Conservation (phyloP, 2,888 invertebrate genomes). For the Tupiocoris notatus region DNA sequence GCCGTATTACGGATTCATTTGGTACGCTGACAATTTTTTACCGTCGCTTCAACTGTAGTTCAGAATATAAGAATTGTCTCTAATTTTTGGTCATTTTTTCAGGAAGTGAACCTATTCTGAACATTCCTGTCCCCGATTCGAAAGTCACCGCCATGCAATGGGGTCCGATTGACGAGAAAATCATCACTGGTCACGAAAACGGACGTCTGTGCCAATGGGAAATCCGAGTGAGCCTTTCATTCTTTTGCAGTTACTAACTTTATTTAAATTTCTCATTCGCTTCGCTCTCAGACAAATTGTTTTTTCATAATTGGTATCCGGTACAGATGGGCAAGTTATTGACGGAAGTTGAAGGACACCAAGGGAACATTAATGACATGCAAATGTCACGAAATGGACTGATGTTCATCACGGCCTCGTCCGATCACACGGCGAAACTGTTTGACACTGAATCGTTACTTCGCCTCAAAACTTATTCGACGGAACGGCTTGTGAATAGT, state of each 20-base stretch:
- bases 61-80: too few relatives aligned
- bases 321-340: conserved; percentile 78
- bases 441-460: conserved; percentile 87
- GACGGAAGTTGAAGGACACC: conserved; percentile 77
- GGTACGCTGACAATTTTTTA: conserved; percentile 25
- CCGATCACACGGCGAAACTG: conserved; percentile 92
- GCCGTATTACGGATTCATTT: conserved; percentile 42
- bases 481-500: conserved; percentile 96
- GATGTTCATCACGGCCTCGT: conserved; percentile 96
- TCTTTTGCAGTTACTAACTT: too few relatives aligned
- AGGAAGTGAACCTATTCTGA: conserved; percentile 68
- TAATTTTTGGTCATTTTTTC: conserved; percentile 44
- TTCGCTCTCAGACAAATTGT: neutral
- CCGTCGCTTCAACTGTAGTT: too few relatives aligned
- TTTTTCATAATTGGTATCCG: neutral
- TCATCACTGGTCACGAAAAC: conserved; percentile 91
- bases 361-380: conserved; percentile 89
- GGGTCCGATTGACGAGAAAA: conserved; percentile 88
- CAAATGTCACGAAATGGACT: conserved; percentile 89
- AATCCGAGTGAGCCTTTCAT: conserved; percentile 67
- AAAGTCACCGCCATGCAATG: conserved; percentile 92
- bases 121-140: conserved; percentile 74
- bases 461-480: conserved; percentile 91
- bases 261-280: neutral
- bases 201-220: conserved; percentile 94